These are phyloP conservation scores for Lordiphosa mommai DNA, from an alignment of 1,140 invertebrate species.

Conservation along the genomic window DNA sequence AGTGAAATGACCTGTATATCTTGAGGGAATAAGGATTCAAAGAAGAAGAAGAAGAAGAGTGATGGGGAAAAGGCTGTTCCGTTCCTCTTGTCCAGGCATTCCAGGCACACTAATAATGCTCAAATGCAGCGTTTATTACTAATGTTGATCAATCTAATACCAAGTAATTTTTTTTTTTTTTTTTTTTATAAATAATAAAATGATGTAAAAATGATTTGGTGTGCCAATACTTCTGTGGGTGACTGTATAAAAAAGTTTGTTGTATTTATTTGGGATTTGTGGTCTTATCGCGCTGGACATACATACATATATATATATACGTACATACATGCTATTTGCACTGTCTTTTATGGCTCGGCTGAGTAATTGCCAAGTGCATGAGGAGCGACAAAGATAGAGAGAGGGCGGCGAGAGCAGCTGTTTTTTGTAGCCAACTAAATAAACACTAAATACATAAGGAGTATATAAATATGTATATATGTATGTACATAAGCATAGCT, in stretches of 20 bases:
- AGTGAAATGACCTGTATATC: too few relatives aligned
- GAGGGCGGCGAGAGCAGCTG: constrained; percentile 1
- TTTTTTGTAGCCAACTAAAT: constrained; percentile 44
- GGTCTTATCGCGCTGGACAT: constrained; percentile 47
- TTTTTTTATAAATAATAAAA: constrained; percentile 12
- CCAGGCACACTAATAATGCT: too few relatives aligned
- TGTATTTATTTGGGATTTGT: constrained; percentile 29
- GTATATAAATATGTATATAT: constrained; percentile 1
- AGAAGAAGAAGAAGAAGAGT: too few relatives aligned
- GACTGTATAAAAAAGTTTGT: constrained; percentile 8
- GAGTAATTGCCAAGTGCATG: constrained; percentile 31
- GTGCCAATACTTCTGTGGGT: constrained; percentile 11
- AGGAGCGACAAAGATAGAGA: not conserved
- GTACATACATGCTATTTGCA: constrained; percentile 8
- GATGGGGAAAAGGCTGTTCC: too few relatives aligned
- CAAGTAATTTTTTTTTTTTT: too few relatives aligned
- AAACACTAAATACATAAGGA: constrained; percentile 31
- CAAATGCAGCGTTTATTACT: too few relatives aligned
- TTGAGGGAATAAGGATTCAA: too few relatives aligned
- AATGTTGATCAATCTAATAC: too few relatives aligned
- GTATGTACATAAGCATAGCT: constrained; percentile 35
- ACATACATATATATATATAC: constrained; percentile 14
- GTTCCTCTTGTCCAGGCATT: too few relatives aligned
- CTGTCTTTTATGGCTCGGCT: constrained; percentile 46
- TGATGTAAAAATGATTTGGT: not conserved